These are phyloP conservation scores for Rhincodon typus DNA, from an alignment of 2,797 vertebrate genomes.

Conservation along the genomic window DNA sequence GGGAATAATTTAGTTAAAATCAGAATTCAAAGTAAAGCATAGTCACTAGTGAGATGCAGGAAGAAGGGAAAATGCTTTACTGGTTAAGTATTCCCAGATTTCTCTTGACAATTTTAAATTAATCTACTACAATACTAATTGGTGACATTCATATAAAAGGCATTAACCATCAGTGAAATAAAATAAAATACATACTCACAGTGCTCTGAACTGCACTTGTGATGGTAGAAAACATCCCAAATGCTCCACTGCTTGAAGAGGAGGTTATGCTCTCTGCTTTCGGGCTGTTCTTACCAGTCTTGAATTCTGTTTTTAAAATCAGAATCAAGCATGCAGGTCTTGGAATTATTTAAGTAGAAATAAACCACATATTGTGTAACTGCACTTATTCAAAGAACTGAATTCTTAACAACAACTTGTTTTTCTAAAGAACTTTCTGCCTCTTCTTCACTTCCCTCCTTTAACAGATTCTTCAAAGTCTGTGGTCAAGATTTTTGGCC, in stretches of 20 bases:
- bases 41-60: background rate
- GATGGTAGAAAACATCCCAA: conserved; percentile 83
- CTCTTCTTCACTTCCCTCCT: background rate
- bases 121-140: background rate
- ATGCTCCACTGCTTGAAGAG: conserved; percentile 61
- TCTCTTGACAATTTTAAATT: background rate
- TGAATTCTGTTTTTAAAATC: background rate
- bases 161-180: background rate
- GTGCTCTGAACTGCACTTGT: conserved; percentile 86
- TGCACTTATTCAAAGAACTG: background rate
- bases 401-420: background rate
- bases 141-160: background rate
- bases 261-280: conserved; percentile 48
- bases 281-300: conserved; percentile 19
- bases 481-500: background rate
- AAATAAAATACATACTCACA: conserved; percentile 57
- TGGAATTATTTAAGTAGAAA: background rate
- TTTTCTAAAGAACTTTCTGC: background rate
- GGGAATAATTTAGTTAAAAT: background rate
- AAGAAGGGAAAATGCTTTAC: background rate
- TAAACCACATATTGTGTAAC: background rate
- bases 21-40: background rate
- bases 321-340: background rate
- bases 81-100: background rate
- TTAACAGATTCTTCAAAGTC: background rate